Percentiles rank a stretch among this genome's conserved stretches.
Conservation (phyloP, 1,140 invertebrate species). For the Pseudomyrmex sp. region DNA sequence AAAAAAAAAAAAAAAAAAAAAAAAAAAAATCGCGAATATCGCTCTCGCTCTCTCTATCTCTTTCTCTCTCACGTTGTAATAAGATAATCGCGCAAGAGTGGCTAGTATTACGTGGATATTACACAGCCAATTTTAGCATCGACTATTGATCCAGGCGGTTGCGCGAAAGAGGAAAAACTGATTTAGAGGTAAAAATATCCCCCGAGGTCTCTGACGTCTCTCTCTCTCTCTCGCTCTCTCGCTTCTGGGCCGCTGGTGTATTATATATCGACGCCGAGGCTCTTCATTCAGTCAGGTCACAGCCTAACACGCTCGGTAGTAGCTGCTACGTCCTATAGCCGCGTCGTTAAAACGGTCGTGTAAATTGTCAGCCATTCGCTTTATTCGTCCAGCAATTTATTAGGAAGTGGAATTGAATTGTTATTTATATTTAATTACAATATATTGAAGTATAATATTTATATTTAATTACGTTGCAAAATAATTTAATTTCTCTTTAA, state of each 20-base stretch:
- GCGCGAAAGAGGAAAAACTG: slow-evolving; percentile 45
- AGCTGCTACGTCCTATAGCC: not conserved
- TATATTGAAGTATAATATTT: too few species aligned
- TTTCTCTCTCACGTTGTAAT: not conserved
- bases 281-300: slow-evolving; percentile 22
- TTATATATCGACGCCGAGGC: slow-evolving; percentile 30
- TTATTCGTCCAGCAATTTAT: not conserved
- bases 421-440: too few species aligned
- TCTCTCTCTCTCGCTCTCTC: not conserved
- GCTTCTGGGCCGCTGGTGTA: slow-evolving; percentile 8
- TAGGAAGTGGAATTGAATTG: too few species aligned
- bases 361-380: not conserved
- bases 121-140: slow-evolving; percentile 52
- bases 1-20: slow-evolving; percentile 19
- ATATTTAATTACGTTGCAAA: too few species aligned
- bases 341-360: not conserved
- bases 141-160: slow-evolving; percentile 34
- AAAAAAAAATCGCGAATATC: slow-evolving; percentile 19
- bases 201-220: slow-evolving; percentile 42
- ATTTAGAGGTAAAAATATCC: slow-evolving; percentile 49
- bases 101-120: slow-evolving; percentile 35
- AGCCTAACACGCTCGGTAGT: slow-evolving; percentile 8
- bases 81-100: slow-evolving; percentile 10
- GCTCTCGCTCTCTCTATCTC: not conserved
- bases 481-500: too few species aligned